Percentiles rank a stretch among this genome's conserved stretches.
These are phyloP conservation scores for Aleiodes testaceus DNA, from an alignment of 2,888 invertebrate genomes.

Conservation along the genomic window DNA sequence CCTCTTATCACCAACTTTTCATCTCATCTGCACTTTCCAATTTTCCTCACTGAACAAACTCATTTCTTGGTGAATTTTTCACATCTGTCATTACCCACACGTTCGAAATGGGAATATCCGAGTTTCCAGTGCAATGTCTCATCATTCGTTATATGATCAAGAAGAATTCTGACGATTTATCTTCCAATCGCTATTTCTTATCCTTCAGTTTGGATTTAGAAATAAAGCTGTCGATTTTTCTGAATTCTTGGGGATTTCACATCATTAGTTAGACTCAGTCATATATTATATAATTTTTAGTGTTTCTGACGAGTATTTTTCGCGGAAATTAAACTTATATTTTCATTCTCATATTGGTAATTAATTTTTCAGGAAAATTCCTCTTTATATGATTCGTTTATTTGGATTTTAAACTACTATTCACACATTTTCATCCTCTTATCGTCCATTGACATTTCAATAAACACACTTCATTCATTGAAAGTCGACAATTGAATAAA, in stretches of 20 bases:
- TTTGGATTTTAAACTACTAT: not conserved
- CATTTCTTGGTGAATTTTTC: conserved; percentile 45
- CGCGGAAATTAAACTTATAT: too few relatives aligned
- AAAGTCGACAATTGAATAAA: not conserved
- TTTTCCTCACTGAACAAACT: not conserved
- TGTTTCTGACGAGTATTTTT: too few relatives aligned
- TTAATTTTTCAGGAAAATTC: too few relatives aligned
- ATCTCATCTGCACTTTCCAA: conserved; percentile 41
- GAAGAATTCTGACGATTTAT: conserved; percentile 14
- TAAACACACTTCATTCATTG: not conserved
- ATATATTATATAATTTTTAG: not conserved
- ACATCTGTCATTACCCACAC: conserved; percentile 48
- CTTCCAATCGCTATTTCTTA: conserved; percentile 1
- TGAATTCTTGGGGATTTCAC: not conserved
- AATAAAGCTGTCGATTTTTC: not conserved
- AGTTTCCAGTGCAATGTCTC: conserved; percentile 18
- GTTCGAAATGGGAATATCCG: conserved; percentile 26
- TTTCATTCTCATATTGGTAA: too few relatives aligned
- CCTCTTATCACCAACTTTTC: conserved; percentile 52
- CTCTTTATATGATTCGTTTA: too few relatives aligned
- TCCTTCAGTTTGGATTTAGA: not conserved
- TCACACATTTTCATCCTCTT: not conserved
- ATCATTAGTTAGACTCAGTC: not conserved
- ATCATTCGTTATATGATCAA: conserved; percentile 25
- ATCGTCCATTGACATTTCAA: not conserved